Evolutionary conservation across 2,797 vertebrate species (phyloP), one percentile per base, ranked within the genome.

Genomic region (Sciaenops ocellatus): DNA sequence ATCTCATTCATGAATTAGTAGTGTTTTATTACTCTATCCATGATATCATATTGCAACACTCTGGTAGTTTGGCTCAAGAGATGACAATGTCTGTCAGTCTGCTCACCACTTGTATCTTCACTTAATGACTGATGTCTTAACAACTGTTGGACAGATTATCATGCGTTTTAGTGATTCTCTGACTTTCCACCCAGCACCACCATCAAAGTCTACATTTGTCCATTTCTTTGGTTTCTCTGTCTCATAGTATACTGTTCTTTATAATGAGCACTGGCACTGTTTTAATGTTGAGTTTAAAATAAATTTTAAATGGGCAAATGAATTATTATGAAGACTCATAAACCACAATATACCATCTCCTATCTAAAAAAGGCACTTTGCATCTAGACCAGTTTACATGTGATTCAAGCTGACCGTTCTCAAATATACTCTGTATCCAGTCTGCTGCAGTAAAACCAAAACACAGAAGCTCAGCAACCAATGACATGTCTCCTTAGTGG

Each of bases 1-100:
- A 66, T 85, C 17, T 82, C n/a, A 54, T 59, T 44, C 61, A 22
- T 64, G 4, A 80, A 68, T 50, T 60, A 51, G n/a, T 72, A 26
- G 70, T 60, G 18, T 78, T 71, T 64, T 54, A 71, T 69, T 15
- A 51, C 9, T 47, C 34, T 47, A 46, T 12, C 24, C 11, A 59
- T 47, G 44, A 68, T 69, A 65, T 79, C 44, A 50, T 48, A 34
- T 57, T 52, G 15, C 57, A 41, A 73, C 28, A 10, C 30, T 60
- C 47, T 55, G 18, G 12, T 1, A 1, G 2, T 18, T 46, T 38
- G 11, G n/a, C n/a, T n/a, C n/a, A n/a, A n/a, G n/a, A n/a, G n/a
- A n/a, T n/a, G n/a, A n/a, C n/a, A n/a, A n/a, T n/a, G n/a, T n/a
- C n/a, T n/a, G n/a, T n/a, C n/a, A n/a, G n/a, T n/a, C n/a, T n/a